Percentiles rank a stretch among this genome's conserved stretches.
These are phyloP conservation scores for Chiroxiphia lanceolata DNA, from an alignment of 2,797 vertebrate species.

Conservation along the genomic window DNA sequence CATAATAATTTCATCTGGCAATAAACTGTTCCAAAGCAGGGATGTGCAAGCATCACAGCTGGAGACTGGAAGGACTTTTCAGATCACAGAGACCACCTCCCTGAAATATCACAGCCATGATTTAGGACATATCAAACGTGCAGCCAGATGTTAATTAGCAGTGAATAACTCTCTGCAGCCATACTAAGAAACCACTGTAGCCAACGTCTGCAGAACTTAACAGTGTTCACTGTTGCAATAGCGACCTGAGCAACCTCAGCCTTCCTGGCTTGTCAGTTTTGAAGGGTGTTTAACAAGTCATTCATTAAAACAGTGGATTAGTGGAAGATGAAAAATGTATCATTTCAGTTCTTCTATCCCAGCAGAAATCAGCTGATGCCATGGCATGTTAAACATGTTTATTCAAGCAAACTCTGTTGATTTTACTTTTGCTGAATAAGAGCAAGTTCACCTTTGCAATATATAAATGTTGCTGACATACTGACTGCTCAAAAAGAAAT, in stretches of 20 bases:
- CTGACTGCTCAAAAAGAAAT: background rate
- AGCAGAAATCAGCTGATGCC: constrained; percentile 16
- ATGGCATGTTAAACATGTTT: constrained; percentile 60
- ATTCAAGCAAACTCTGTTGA: constrained; percentile 48
- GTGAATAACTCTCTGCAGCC: background rate
- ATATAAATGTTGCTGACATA: background rate
- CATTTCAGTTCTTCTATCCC: constrained; percentile 47
- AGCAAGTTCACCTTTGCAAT: background rate
- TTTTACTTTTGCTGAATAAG: constrained; percentile 23
- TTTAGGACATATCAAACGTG: background rate
- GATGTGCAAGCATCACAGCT: background rate
- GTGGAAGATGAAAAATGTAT: constrained; percentile 55
- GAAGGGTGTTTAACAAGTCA: constrained; percentile 29
- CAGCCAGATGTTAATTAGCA: background rate
- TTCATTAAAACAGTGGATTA: constrained; percentile 50
- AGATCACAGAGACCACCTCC: background rate
- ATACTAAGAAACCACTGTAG: background rate
- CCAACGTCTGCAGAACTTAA: background rate
- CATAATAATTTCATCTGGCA: background rate
- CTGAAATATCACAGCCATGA: background rate
- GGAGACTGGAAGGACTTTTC: background rate
- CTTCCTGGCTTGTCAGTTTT: constrained; percentile 23
- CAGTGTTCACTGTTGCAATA: background rate
- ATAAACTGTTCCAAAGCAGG: background rate
- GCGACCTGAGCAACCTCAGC: background rate